Base-by-base conservation (phyloP, 37 sponge, comb jelly and placozoan genomes). In the Lycopodina hypogea region DNA sequence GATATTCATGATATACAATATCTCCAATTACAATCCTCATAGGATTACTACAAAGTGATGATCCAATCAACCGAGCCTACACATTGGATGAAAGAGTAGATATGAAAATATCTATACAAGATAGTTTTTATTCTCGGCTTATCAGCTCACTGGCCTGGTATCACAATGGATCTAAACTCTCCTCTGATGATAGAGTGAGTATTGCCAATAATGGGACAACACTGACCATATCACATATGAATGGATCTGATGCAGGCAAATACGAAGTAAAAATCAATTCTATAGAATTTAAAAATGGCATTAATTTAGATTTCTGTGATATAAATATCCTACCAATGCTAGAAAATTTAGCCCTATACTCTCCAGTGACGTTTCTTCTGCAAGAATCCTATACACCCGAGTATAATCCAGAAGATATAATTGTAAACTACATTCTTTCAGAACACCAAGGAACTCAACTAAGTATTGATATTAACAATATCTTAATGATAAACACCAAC, bases 241-340 rank as follows among this genome's bases (percentile, higher is more conserved):
- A 2, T 18, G 14, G 4, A 58, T 24, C 26, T 58, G 59, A 58
- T 58, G 59, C 26, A 14, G 59, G 59, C 23, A 58, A 58, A 19
- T 58, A 58, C 14, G 59, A 58, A 58, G 59, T 58, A 58, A 58
- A 58, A 24, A 58, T 58, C 26, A 58, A 58, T 58, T 58, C 59
- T 4, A 14, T 6, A 15, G 15, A 15, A 18, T 52, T 52, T 19
- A 45, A 4, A 12, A 58, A 58, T 58, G 59, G 21, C 6, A 12
- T 9, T 12, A 45, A 45, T 45, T 45, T 9, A 45, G 26, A 8
- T 18, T 58, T 24, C 4, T 58, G 59, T 58, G 59, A 58, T 58
- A 26, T 24, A 14, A 24, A 58, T 58, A 58, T 58, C 4, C 59
- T 58, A 6, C 59, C 59, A 26, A 4, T 26, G 23, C 26, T 58